A percentile compares a stretch with the other conserved stretches of the same genome.
phyloP scores from a whole-genome alignment of 1,140 invertebrate species.

The Drosophila nasuta region DNA sequence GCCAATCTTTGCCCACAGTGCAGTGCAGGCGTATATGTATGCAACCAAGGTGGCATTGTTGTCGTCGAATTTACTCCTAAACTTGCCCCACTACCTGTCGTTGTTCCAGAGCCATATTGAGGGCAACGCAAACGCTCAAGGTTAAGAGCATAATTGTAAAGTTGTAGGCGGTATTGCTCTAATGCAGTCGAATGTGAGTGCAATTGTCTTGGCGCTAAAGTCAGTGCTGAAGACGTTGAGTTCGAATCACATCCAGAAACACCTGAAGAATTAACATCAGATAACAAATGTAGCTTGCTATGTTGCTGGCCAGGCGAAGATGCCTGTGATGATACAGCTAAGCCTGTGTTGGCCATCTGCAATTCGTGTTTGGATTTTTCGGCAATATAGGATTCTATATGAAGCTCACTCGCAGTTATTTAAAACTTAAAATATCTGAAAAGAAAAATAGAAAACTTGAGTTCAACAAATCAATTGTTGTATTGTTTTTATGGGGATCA shows the following conservation, averaged over 20 bases:
- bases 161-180: slow-evolving; percentile 93
- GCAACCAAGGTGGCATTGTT: slow-evolving; percentile 46
- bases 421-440: background rate
- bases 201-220: slow-evolving; percentile 6
- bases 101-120: slow-evolving; percentile 71
- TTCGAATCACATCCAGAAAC: slow-evolving; percentile 7
- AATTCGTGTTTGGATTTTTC: background rate
- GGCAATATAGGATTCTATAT: background rate
- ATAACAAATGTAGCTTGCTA: slow-evolving; percentile 32
- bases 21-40: slow-evolving; percentile 36
- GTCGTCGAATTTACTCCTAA: slow-evolving; percentile 1
- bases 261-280: slow-evolving; percentile 23
- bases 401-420: background rate
- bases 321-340: slow-evolving; percentile 27
- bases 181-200: slow-evolving; percentile 85
- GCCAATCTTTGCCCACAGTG: slow-evolving; percentile 55
- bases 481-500: no score
- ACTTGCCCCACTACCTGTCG: background rate
- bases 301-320: slow-evolving; percentile 20
- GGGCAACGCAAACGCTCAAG: slow-evolving; percentile 91
- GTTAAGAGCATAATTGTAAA: slow-evolving; percentile 94
- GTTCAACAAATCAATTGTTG: no score
- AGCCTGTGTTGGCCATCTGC: slow-evolving; percentile 58
- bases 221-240: background rate
- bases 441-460: background rate